Evolutionary conservation across 2,888 invertebrate species (phyloP).

Genomic region (Eremobia ochroleuca): DNA sequence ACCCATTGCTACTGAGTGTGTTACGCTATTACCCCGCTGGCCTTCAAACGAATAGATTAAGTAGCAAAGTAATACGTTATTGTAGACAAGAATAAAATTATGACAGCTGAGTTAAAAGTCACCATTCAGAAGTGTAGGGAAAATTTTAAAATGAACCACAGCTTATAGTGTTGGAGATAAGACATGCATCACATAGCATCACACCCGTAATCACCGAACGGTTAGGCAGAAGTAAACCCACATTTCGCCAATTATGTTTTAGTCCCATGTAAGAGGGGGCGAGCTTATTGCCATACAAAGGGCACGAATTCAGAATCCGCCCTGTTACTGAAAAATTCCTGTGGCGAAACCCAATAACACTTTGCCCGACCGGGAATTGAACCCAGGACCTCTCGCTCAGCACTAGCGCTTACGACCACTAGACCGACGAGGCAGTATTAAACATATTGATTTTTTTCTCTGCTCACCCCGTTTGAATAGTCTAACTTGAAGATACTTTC

Average conservation of each 20-base stretch:
- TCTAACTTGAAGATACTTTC: conserved; percentile 4
- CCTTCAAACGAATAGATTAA: too few relatives aligned
- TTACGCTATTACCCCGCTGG: too few relatives aligned
- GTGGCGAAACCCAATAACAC: not conserved
- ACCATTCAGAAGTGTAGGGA: too few relatives aligned
- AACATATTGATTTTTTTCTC: not conserved
- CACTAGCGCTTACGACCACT: too few relatives aligned
- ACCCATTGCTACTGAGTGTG: too few relatives aligned
- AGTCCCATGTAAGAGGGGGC: too few relatives aligned
- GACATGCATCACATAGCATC: too few relatives aligned
- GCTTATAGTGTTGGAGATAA: too few relatives aligned
- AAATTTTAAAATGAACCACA: too few relatives aligned
- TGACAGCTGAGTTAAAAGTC: not conserved
- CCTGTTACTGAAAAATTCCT: not conserved
- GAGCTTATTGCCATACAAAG: not conserved
- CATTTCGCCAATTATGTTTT: too few relatives aligned
- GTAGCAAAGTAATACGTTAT: not conserved
- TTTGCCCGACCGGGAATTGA: not conserved
- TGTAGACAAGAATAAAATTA: not conserved
- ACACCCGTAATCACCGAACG: too few relatives aligned
- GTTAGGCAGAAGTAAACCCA: too few relatives aligned
- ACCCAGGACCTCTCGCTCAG: not conserved
- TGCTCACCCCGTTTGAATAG: not conserved
- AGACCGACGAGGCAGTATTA: not conserved
- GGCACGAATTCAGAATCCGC: not conserved